Evolutionary conservation across 2,113 vertebrate species (phyloP).

Genomic region (Mastomys natalensis): DNA sequence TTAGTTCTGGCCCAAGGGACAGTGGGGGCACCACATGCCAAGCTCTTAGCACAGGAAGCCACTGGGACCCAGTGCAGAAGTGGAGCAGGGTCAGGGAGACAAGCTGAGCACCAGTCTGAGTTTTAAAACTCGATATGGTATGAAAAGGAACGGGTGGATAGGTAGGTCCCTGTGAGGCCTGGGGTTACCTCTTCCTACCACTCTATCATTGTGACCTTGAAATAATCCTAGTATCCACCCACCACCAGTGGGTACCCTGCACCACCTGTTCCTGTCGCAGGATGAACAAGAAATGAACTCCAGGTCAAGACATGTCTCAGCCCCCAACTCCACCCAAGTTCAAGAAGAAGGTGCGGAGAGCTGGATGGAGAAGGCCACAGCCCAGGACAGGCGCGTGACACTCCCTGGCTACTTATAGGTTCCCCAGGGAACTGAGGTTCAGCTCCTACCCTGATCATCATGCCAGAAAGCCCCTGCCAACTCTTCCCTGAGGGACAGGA

Average conservation of each 20-base stretch:
- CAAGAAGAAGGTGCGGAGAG: background rate
- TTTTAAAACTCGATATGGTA: background rate
- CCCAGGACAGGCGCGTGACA: background rate
- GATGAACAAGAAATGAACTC: constrained; percentile 14
- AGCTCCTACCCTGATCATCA: background rate
- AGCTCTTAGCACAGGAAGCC: background rate
- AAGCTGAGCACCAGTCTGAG: background rate
- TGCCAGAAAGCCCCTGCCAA: constrained; percentile 25
- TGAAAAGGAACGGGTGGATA: background rate
- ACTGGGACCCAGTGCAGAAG: background rate
- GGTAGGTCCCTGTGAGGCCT: background rate
- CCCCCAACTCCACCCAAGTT: background rate
- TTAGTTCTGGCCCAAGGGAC: constrained; percentile 72
- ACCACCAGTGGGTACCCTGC: too few relatives aligned
- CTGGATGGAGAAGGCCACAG: background rate
- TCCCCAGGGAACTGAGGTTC: background rate
- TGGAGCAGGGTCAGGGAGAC: background rate
- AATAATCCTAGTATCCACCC: background rate
- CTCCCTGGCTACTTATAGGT: background rate
- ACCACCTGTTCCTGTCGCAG: background rate
- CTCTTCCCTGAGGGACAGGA: background rate
- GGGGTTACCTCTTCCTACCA: background rate
- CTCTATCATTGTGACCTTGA: background rate
- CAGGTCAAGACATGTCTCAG: constrained; percentile 1
- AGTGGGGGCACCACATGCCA: background rate